phyloP scores from a whole-genome alignment of 2,888 invertebrate genomes.

The Cantharis rustica region DNA sequence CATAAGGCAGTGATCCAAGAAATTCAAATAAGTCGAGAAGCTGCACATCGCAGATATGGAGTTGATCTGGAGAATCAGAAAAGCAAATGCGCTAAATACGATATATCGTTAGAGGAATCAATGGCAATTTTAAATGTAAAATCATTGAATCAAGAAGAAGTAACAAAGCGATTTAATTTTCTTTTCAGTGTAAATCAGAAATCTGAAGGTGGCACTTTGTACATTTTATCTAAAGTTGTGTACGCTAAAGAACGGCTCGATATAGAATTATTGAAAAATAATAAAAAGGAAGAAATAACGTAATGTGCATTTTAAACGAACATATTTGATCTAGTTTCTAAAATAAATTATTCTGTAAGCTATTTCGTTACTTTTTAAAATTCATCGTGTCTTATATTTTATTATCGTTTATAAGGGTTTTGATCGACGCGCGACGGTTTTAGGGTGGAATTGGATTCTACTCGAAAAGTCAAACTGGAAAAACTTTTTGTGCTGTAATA shows the following conservation, averaged over 20 bases:
- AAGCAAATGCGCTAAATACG: neutral
- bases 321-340: neutral
- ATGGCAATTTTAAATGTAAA: constrained; percentile 87
- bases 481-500: neutral
- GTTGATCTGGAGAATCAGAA: neutral
- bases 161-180: constrained; percentile 78
- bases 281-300: neutral
- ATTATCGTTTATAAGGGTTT: neutral
- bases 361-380: neutral
- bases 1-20: constrained; percentile 75
- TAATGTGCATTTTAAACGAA: neutral
- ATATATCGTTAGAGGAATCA: constrained; percentile 67
- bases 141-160: constrained; percentile 67
- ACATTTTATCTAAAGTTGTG: constrained; percentile 93
- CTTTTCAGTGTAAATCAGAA: constrained; percentile 88
- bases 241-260: constrained; percentile 84
- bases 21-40: constrained; percentile 78
- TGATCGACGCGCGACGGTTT: neutral
- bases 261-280: constrained; percentile 61
- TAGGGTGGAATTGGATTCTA: neutral
- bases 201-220: constrained; percentile 90
- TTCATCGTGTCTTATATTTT: neutral
- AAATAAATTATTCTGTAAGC: neutral
- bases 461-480: neutral
- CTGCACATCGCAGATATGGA: constrained; percentile 60